Evolutionary conservation across 1,140 invertebrate species (phyloP).

Genomic region (Lepidurus arcticus): DNA sequence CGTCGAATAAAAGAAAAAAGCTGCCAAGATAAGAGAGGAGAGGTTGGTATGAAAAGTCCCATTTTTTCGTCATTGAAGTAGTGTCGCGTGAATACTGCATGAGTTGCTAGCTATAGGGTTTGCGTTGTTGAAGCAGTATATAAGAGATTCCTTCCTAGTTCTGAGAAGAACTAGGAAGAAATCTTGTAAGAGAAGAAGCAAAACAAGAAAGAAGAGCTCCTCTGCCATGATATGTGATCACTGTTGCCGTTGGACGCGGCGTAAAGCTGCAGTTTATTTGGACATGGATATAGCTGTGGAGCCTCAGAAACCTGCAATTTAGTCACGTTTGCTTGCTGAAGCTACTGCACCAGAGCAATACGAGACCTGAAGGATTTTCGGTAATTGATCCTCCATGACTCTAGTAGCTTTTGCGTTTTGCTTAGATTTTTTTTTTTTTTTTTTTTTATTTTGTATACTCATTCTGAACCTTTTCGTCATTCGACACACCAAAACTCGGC

Average conservation of each 20-base stretch:
- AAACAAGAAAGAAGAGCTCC: neutral
- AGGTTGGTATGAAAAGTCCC: neutral
- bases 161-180: neutral
- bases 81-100: neutral
- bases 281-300: neutral
- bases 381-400: neutral
- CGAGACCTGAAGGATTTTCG: neutral
- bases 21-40: neutral
- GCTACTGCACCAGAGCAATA: neutral
- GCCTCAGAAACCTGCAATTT: neutral
- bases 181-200: neutral
- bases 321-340: no score
- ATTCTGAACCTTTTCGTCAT: no score
- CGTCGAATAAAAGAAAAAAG: neutral
- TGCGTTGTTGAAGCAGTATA: neutral
- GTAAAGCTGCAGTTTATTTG: conserved; percentile 14
- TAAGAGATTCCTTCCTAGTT: neutral
- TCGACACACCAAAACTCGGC: no score
- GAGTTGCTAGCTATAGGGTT: neutral
- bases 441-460: neutral
- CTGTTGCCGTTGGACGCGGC: neutral
- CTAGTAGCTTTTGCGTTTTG: neutral
- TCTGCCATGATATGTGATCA: conserved; percentile 14
- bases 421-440: neutral
- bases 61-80: neutral